A percentile compares a stretch with the other conserved stretches of the same genome.
These are phyloP conservation scores for Apis florea DNA, from an alignment of 1,140 invertebrate species.

Conservation along the genomic window DNA sequence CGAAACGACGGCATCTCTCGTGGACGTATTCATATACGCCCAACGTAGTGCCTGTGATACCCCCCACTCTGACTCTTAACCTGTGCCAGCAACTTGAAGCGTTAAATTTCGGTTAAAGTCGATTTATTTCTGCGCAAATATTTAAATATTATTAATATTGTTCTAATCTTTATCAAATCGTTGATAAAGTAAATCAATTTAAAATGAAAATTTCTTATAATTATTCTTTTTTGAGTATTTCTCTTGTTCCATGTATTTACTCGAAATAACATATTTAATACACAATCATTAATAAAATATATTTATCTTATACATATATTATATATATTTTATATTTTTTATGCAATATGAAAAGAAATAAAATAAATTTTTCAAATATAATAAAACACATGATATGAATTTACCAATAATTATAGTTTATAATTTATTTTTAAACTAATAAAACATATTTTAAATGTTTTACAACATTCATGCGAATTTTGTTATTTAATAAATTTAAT, in stretches of 20 bases:
- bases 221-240: background rate
- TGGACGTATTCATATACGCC: constrained; percentile 51
- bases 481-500: background rate
- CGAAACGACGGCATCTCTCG: constrained; percentile 59
- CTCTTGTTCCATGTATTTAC: background rate
- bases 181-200: background rate
- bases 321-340: background rate
- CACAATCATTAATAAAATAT: background rate
- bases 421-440: background rate
- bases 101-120: constrained; percentile 10
- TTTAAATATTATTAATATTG: background rate
- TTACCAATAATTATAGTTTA: background rate
- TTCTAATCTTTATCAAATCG: background rate
- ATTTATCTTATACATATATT: background rate
- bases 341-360: too few relatives aligned
- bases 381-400: background rate
- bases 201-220: background rate
- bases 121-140: too few relatives aligned
- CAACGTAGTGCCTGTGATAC: constrained; percentile 28
- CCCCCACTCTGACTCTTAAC: constrained; percentile 25
- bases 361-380: background rate
- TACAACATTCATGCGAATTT: background rate
- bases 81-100: constrained; percentile 14
- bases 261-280: background rate
- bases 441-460: background rate